Base-by-base conservation (phyloP, 53 echinoderm and acorn worm genomes). In the Arbacia lixula region DNA sequence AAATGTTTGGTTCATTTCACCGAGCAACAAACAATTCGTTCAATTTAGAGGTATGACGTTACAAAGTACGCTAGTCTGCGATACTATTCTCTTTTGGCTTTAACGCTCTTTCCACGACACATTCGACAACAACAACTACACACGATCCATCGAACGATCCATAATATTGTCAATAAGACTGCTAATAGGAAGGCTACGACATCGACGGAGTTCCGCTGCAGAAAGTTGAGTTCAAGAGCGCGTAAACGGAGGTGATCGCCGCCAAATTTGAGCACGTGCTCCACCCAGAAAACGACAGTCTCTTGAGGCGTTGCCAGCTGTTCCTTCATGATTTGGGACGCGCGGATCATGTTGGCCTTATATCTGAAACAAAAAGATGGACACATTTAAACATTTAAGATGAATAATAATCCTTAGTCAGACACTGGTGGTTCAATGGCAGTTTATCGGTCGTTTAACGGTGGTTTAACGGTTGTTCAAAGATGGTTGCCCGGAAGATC, bases 241-340 rank as follows among this genome's bases (percentile, higher is more conserved):
- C 71, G 60, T 17, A 60, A 64, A 6, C 83, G 87, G 8, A 87
- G 71, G 62, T 87, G 87, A 11, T 82, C 63, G 2, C 83, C 87
- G 27, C 87, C 87, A 30, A 87, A 87, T 64, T 87, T 62, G 36
- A 82, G 58, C 38, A 87, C 78, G 83, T 87, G 87, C 8, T 69
- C 82, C 14, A 87, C 82, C 87, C 87, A 87, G 62, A 63, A 62
- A 14, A 82, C 83, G 5, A 83, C 42, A 17, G 72, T 69, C 39
- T 87, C 87, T 24, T 57, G 87, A 8, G 54, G 60, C 20, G 53
- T 17, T 4, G 57, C 68, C 0, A 51, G 30, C 5, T 42, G 49
- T 25, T 87, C 72, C 27, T 49, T 34, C 37, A 83, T 58, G 72
- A 87, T 87, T 12, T 41, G 71, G 12, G 87, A 81, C 21, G 69